Percentiles rank a stretch among this genome's conserved stretches.
Conservation (phyloP, 2,888 invertebrate species). For the Epirrhoe tristata region DNA sequence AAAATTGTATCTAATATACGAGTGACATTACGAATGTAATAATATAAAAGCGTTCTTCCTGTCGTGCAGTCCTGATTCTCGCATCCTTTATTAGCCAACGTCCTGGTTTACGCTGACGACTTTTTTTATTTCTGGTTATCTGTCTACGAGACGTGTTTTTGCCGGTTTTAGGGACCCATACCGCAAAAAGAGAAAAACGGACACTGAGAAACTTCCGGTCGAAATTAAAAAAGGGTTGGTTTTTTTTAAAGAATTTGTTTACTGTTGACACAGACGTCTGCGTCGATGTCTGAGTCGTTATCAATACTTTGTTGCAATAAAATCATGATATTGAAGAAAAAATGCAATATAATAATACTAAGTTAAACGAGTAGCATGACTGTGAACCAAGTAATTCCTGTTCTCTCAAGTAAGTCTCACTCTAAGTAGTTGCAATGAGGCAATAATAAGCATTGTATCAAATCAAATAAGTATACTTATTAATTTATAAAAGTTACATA, state of each 20-base stretch:
- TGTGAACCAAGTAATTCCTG: too few species aligned
- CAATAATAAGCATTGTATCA: too few species aligned
- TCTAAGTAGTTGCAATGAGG: too few species aligned
- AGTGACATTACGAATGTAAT: slow-evolving; percentile 72
- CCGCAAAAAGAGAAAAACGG: slow-evolving; percentile 31
- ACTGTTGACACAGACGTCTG: slow-evolving; percentile 25
- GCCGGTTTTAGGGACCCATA: slow-evolving; percentile 37
- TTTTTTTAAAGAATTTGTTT: slow-evolving; percentile 24
- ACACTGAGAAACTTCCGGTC: slow-evolving; percentile 27
- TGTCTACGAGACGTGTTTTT: slow-evolving; percentile 46
- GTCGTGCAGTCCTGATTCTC: slow-evolving; percentile 66
- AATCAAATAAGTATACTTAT: too few species aligned
- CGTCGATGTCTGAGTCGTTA: not conserved
- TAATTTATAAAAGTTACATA: too few species aligned
- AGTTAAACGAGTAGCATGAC: too few species aligned
- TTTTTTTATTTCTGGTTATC: slow-evolving; percentile 77
- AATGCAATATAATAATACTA: too few species aligned
- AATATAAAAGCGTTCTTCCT: slow-evolving; percentile 70
- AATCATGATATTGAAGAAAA: too few species aligned
- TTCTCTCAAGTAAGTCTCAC: too few species aligned
- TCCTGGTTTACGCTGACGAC: slow-evolving; percentile 74
- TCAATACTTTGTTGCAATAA: too few species aligned
- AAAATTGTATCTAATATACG: slow-evolving; percentile 56
- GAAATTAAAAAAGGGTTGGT: slow-evolving; percentile 26
- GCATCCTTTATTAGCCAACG: slow-evolving; percentile 73